Evolutionary conservation across 2,113 vertebrate genomes (phyloP).

Genomic region (Alectura lathami): DNA sequence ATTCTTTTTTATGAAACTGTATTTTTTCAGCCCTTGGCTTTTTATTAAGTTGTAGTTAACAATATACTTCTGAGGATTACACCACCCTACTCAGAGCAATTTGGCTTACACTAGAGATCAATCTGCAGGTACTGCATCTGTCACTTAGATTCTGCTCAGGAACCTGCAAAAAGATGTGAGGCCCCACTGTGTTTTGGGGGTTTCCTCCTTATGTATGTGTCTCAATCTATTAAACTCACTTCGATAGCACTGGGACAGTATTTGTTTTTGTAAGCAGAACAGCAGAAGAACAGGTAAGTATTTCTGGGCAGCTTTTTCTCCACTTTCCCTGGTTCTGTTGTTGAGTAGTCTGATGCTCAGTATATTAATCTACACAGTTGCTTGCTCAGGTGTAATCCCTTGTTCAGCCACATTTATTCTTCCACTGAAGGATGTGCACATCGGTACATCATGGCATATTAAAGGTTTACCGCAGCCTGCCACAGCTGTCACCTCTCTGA

Average conservation of each 20-base stretch:
- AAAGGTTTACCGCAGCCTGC: conserved; percentile 28
- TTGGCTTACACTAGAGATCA: conserved; percentile 33
- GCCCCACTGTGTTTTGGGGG: not conserved
- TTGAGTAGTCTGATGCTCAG: not conserved
- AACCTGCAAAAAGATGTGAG: not conserved
- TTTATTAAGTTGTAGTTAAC: conserved; percentile 56
- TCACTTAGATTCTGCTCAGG: not conserved
- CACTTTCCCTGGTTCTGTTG: not conserved
- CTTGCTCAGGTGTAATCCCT: conserved; percentile 48
- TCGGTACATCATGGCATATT: conserved; percentile 37
- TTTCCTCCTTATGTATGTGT: not conserved
- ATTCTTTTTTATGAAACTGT: conserved; percentile 40
- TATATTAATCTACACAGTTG: not conserved
- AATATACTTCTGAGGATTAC: conserved; percentile 20
- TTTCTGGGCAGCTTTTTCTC: not conserved
- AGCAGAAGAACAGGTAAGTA: not conserved
- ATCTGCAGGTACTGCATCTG: not conserved
- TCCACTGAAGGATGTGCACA: conserved; percentile 26
- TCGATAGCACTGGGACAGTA: not conserved
- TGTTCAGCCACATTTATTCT: conserved; percentile 37
- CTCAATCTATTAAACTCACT: not conserved
- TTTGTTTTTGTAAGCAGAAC: not conserved
- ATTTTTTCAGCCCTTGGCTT: conserved; percentile 15
- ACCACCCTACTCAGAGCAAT: conserved; percentile 1
- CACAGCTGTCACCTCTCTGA: conserved; percentile 42